These are phyloP conservation scores for Thunnus thynnus DNA, from an alignment of 2,113 vertebrate genomes.

Conservation along the genomic window DNA sequence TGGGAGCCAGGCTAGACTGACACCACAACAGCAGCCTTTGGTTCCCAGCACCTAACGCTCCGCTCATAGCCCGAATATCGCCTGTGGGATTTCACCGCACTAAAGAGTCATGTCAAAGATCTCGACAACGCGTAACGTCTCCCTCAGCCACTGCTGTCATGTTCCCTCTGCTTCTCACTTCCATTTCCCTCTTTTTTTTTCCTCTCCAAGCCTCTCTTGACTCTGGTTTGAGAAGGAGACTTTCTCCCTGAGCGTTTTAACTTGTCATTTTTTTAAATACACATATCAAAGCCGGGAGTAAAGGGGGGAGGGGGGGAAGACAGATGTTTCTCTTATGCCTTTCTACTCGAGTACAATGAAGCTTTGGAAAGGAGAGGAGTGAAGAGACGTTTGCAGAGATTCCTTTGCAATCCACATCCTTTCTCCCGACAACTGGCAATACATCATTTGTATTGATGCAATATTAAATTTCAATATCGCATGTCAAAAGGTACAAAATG, in stretches of 20 bases:
- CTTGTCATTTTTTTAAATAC: constrained; percentile 84
- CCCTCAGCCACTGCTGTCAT: constrained; percentile 80
- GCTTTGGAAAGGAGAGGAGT: constrained; percentile 62
- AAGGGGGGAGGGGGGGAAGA: constrained; percentile 34
- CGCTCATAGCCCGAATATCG: constrained; percentile 53
- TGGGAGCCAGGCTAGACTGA: constrained; percentile 60
- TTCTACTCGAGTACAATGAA: constrained; percentile 79
- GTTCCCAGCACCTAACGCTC: constrained; percentile 54
- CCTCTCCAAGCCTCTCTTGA: constrained; percentile 57
- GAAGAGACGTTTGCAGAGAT: constrained; percentile 75
- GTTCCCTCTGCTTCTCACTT: constrained; percentile 67
- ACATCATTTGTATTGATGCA: constrained; percentile 89
- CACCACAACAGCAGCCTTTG: constrained; percentile 56
- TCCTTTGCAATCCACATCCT: constrained; percentile 83
- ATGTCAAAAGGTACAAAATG: constrained; percentile 91
- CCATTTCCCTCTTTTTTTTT: neutral
- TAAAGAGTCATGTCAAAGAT: constrained; percentile 80
- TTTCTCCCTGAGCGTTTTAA: constrained; percentile 77
- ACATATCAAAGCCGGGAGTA: constrained; percentile 81
- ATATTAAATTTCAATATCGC: constrained; percentile 90
- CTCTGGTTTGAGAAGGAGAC: constrained; percentile 66
- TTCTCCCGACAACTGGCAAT: constrained; percentile 82
- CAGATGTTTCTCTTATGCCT: constrained; percentile 76
- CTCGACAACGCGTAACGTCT: constrained; percentile 70
- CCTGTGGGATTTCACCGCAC: constrained; percentile 72